Conservation (phyloP, 2,797 vertebrate genomes). For the Cossypha heuglini region DNA sequence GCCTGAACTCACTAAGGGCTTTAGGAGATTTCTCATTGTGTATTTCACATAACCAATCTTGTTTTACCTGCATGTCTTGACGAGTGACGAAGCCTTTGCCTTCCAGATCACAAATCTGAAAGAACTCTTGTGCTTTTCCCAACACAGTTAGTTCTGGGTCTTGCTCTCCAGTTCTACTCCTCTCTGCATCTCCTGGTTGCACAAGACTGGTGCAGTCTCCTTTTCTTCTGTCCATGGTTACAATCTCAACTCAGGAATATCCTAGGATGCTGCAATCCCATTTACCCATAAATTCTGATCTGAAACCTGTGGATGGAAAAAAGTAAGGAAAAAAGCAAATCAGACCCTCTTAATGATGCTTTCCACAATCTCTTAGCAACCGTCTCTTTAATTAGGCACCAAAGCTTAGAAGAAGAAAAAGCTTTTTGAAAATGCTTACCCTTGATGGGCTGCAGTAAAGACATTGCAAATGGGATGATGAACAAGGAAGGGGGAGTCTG, state of each 20-base stretch:
- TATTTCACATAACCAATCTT: not conserved
- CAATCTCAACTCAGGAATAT: conserved; percentile 10
- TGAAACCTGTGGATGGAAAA: conserved; percentile 25
- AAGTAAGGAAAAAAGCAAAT: conserved; percentile 68
- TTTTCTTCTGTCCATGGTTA: not conserved
- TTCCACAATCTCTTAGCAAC: conserved; percentile 81
- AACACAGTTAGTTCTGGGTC: conserved; percentile 70
- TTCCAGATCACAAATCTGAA: conserved; percentile 90
- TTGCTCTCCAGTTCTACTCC: conserved; percentile 38
- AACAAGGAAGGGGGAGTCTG: not conserved
- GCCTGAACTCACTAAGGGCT: not conserved
- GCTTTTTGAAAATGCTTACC: conserved; percentile 23
- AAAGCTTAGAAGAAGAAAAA: conserved; percentile 60
- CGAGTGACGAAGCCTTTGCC: conserved; percentile 88
- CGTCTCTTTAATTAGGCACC: conserved; percentile 76
- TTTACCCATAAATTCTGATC: not conserved
- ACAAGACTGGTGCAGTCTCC: not conserved
- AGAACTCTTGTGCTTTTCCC: conserved; percentile 88
- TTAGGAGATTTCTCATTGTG: not conserved
- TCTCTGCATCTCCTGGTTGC: not conserved
- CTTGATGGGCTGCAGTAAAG: not conserved
- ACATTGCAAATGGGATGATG: not conserved
- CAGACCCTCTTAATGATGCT: conserved; percentile 58
- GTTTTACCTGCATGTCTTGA: conserved; percentile 89
- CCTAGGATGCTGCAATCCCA: conserved; percentile 71